Base-by-base conservation (phyloP, 1,140 invertebrate genomes). In the Limonius californicus region DNA sequence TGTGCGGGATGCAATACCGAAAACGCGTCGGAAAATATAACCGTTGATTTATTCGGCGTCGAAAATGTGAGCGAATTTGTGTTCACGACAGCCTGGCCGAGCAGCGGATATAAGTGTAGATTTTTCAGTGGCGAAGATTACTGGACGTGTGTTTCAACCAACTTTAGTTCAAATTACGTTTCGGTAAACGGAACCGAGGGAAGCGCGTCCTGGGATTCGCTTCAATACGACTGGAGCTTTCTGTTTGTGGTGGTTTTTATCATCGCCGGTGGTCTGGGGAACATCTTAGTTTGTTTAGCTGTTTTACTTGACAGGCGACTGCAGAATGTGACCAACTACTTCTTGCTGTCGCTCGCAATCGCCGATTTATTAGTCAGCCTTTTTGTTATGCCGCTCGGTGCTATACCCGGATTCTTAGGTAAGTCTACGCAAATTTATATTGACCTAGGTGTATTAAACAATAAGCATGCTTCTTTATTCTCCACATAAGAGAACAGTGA, bases 261-360 rank as follows among this genome's bases (percentile, higher is more conserved):
- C 69, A 79, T 90, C 18, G 89, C 91, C 7, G 94, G 94, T 15
- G 88, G 92, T 11, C 76, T 96, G 53, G 95, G 95, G 23, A 98
- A 97, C 78, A 88, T 94, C 60, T 81, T 97, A 19, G 95, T 98
- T 30, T 95, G 94, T 76, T 79, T 95, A 65, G 94, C 94, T 0
- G 87, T 98, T 20, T 88, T 88, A 61, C 77, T 92, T 54, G 92
- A 96, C 78, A 84, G 87, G 55, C 82, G 87, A 68, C 83, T 98
- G 65, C 90, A 97, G 73, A 95, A 95, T 70, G 90, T 96, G 18
- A 97, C 95, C 45, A 97, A 98, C 79, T 94, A 95, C 76, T 95
- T 98, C 77, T 85, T 98, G 55, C 80, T 97, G 56, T 97, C 94
- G 30, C 78, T 98, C 74, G 94, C 95, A 9, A 87, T 97, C 43